Percentiles rank a stretch among this genome's conserved stretches.
Evolutionary conservation across 1,140 invertebrate species (phyloP).

Genomic region (Chionoecetes opilio): DNA sequence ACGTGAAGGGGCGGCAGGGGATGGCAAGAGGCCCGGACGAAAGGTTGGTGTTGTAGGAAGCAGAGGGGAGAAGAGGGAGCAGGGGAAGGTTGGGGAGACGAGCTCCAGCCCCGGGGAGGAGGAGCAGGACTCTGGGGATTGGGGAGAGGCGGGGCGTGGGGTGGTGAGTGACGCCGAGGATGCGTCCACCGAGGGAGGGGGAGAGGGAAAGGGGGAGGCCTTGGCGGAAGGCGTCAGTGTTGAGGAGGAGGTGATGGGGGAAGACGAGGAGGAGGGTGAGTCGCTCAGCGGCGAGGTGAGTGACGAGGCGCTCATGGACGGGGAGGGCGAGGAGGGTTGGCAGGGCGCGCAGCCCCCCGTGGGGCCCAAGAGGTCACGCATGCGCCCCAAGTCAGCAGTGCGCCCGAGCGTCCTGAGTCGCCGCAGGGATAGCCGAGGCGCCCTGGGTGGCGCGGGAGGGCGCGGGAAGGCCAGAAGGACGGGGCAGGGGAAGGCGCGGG

Average conservation of each 20-base stretch:
- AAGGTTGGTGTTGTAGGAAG: neutral
- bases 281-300: neutral
- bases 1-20: neutral
- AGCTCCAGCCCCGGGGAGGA: neutral
- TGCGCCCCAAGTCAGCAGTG: constrained; percentile 60
- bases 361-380: neutral
- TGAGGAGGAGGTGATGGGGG: constrained; percentile 34
- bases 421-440: neutral
- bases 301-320: neutral
- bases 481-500: neutral
- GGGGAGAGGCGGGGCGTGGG: neutral
- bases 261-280: constrained; percentile 15
- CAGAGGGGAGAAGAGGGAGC: neutral
- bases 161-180: neutral
- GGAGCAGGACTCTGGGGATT: no score
- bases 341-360: neutral
- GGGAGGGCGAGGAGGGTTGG: neutral
- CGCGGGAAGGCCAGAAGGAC: neutral
- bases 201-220: neutral
- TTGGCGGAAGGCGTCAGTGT: neutral
- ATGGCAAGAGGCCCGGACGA: neutral
- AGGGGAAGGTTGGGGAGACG: neutral
- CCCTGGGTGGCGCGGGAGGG: neutral
- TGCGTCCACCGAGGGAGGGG: neutral
- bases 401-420: constrained; percentile 48